Percentiles rank a stretch among this genome's conserved stretches.
Conservation (phyloP, 30 jellyfish, hydroid and myxozoan genomes). For the Mastigias papua region DNA sequence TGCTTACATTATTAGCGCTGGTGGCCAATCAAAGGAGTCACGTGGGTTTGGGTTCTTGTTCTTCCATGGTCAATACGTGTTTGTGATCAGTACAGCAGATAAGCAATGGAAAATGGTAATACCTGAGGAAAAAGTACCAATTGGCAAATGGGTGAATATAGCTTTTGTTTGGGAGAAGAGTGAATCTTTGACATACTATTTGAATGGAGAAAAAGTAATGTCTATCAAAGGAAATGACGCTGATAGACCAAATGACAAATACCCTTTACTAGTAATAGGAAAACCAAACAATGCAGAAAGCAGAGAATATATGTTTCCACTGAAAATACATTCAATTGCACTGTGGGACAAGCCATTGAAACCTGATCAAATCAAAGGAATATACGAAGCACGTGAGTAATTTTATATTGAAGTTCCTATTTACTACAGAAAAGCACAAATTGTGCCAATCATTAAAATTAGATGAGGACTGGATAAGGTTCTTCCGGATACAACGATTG, state of each 20-base stretch:
- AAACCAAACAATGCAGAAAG: conserved; percentile 95
- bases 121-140: conserved; percentile 67
- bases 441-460: no score
- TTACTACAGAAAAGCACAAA: no score
- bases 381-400: conserved; percentile 65
- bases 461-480: no score
- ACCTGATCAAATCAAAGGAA: conserved; percentile 74
- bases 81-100: conserved; percentile 80
- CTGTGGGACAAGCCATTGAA: conserved; percentile 98
- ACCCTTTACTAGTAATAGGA: conserved; percentile 85
- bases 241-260: conserved; percentile 78
- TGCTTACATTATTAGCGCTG: conserved; percentile 98
- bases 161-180: conserved; percentile 94
- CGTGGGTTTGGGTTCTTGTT: conserved; percentile 97
- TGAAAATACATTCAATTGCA: conserved; percentile 80
- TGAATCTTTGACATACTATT: conserved; percentile 67
- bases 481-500: no score
- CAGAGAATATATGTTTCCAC: conserved; percentile 88
- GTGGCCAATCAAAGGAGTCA: conserved; percentile 98
- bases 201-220: conserved; percentile 76
- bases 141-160: conserved; percentile 77
- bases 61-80: conserved; percentile 96
- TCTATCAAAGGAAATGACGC: conserved; percentile 59
- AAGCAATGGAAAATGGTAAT: conserved; percentile 94
- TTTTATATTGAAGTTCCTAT: no score